phyloP scores from a whole-genome alignment of 2,888 invertebrate species.

The Sisyra terminalis region DNA sequence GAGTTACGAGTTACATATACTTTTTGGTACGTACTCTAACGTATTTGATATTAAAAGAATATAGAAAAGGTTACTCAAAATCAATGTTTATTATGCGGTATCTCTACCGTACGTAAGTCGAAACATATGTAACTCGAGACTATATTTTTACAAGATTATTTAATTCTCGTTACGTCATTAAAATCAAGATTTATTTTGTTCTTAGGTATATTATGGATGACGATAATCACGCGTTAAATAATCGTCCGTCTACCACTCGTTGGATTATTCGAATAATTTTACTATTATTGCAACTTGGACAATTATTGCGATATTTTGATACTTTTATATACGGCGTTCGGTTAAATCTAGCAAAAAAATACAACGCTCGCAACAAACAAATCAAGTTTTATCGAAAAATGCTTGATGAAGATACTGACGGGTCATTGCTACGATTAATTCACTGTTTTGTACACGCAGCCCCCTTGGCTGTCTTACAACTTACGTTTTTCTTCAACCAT shows the following conservation, averaged over 20 bases:
- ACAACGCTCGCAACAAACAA: slow-evolving; percentile 20
- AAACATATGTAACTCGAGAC: no score
- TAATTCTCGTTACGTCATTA: no score
- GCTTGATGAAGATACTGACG: slow-evolving; percentile 30
- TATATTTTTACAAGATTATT: neutral
- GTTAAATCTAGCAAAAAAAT: slow-evolving; percentile 22
- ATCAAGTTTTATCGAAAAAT: slow-evolving; percentile 24
- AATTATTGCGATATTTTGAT: slow-evolving; percentile 29
- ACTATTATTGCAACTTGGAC: slow-evolving; percentile 29
- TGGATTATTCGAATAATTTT: slow-evolving; percentile 28
- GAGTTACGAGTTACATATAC: no score
- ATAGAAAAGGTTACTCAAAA: no score
- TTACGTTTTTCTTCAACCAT: slow-evolving; percentile 24
- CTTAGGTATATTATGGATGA: slow-evolving; percentile 30
- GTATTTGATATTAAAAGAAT: no score
- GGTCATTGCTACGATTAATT: slow-evolving; percentile 26
- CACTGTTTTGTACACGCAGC: slow-evolving; percentile 29
- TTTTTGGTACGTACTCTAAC: no score
- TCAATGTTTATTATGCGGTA: no score
- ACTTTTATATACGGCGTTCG: slow-evolving; percentile 26
- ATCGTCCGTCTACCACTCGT: slow-evolving; percentile 22
- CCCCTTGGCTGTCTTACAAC: slow-evolving; percentile 27
- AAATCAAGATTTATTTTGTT: slow-evolving; percentile 11
- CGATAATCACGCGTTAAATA: slow-evolving; percentile 25
- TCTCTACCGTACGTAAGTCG: no score